phyloP scores from a whole-genome alignment of 2,113 vertebrate species.

The Rhadina sibilatrix region DNA sequence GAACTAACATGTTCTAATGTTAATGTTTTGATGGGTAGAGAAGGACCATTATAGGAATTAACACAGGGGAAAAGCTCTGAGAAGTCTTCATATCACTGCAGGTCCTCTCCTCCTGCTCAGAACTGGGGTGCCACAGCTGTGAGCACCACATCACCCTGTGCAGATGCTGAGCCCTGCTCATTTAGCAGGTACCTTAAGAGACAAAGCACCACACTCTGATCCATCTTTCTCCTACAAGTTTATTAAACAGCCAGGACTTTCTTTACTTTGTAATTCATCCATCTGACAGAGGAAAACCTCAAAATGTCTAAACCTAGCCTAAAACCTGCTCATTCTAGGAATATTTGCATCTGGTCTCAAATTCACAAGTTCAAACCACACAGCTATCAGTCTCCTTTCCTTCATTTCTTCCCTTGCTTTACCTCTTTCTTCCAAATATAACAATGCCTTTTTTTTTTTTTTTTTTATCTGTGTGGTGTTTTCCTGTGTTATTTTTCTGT shows the following conservation, averaged over 20 bases:
- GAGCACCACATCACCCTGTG: not conserved
- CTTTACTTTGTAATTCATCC: not conserved
- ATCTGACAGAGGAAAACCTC: not conserved
- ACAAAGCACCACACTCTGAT: not conserved
- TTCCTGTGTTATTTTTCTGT: not conserved
- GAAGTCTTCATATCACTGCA: not conserved
- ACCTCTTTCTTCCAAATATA: not conserved
- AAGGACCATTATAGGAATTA: not conserved
- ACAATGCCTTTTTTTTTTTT: not conserved
- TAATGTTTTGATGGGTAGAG: not conserved
- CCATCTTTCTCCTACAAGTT: not conserved
- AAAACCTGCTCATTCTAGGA: not conserved
- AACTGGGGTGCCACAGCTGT: not conserved
- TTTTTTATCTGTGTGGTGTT: not conserved
- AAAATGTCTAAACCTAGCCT: not conserved
- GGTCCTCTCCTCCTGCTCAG: not conserved
- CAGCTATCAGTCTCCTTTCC: not conserved
- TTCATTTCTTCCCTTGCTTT: not conserved
- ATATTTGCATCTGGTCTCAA: not conserved
- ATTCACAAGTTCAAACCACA: not conserved
- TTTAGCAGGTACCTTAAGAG: not conserved
- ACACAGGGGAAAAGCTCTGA: fast-evolving
- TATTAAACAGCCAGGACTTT: not conserved
- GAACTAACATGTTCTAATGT: no score
- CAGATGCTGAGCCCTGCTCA: not conserved